These are phyloP conservation scores for Drosophila nigricruria DNA, from an alignment of 2,888 invertebrate genomes.

Conservation along the genomic window DNA sequence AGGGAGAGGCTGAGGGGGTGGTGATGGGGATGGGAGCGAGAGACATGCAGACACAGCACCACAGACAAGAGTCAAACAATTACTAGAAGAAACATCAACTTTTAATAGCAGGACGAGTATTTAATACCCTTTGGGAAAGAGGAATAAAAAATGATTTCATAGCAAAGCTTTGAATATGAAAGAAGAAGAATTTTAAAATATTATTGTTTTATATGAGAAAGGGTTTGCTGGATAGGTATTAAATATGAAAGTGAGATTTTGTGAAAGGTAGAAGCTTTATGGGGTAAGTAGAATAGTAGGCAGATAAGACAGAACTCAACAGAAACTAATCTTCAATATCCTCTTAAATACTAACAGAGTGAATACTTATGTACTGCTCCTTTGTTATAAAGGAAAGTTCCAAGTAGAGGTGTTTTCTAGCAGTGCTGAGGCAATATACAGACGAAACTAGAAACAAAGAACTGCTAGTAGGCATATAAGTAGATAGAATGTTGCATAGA, in stretches of 20 bases:
- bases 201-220: neutral
- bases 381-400: neutral
- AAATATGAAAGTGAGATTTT: neutral
- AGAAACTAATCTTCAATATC: neutral
- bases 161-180: neutral
- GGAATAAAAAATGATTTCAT: neutral
- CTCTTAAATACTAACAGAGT: neutral
- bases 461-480: too few species aligned
- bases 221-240: neutral
- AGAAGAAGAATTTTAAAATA: neutral
- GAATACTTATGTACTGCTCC: neutral
- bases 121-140: neutral
- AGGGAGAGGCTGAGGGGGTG: neutral
- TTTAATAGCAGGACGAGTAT: neutral
- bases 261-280: neutral
- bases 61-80: constrained; percentile 53
- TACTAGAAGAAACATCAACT: constrained; percentile 46
- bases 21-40: neutral
- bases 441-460: too few species aligned
- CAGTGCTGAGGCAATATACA: too few species aligned
- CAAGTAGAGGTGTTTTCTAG: neutral
- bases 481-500: too few species aligned
- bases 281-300: too few species aligned
- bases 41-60: constrained; percentile 9
- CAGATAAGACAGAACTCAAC: neutral